phyloP scores from a whole-genome alignment of 2,113 vertebrate species.

The Poicephalus gulielmi region DNA sequence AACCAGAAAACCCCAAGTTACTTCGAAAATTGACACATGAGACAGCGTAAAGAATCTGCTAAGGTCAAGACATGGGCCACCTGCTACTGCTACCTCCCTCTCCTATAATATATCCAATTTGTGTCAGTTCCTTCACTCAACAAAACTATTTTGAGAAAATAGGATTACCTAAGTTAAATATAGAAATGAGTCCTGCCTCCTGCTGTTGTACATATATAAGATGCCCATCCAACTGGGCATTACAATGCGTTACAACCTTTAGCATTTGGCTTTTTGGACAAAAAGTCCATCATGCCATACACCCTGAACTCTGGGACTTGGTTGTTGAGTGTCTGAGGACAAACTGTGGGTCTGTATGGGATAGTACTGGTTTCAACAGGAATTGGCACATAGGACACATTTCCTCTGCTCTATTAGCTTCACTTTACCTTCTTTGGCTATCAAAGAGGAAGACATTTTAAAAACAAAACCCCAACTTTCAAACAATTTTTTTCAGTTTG shows the following conservation, averaged over 20 bases:
- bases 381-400: neutral
- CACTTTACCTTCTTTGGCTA: neutral
- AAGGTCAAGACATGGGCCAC: neutral
- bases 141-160: neutral
- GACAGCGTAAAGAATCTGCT: neutral
- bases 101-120: neutral
- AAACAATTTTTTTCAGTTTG: neutral
- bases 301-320: neutral
- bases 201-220: neutral
- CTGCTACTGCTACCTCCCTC: neutral
- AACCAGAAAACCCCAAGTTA: neutral
- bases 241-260: neutral
- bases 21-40: neutral
- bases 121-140: neutral
- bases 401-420: neutral
- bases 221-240: neutral
- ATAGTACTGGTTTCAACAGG: neutral
- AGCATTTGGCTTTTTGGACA: neutral
- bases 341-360: neutral
- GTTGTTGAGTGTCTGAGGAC: neutral
- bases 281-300: neutral
- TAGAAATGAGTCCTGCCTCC: neutral
- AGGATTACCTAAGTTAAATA: neutral
- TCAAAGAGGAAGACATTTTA: neutral
- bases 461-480: neutral